phyloP scores from a whole-genome alignment of 2,113 vertebrate genomes.

The Triplophysa rosa region DNA sequence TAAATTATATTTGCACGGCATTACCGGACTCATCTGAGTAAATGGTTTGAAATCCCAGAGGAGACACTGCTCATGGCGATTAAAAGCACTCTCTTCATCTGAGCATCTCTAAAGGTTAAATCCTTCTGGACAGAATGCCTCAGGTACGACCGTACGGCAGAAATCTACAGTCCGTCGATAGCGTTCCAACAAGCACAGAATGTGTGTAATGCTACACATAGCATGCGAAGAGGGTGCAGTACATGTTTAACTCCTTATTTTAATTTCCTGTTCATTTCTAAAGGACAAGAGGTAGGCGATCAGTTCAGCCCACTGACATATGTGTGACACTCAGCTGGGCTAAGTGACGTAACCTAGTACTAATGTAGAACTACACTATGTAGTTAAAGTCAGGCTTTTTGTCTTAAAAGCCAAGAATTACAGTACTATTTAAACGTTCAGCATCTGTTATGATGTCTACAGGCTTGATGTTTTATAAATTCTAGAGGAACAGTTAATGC shows the following conservation, averaged over 20 bases:
- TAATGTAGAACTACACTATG: conserved; percentile 47
- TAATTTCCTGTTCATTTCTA: conserved; percentile 48
- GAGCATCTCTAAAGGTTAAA: conserved; percentile 46
- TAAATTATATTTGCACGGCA: conserved; percentile 79
- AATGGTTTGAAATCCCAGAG: conserved; percentile 76
- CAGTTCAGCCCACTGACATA: conserved; percentile 38
- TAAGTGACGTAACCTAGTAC: conserved; percentile 55
- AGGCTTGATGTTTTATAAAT: conserved; percentile 12
- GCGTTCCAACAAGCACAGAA: conserved; percentile 4
- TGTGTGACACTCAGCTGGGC: conserved; percentile 44
- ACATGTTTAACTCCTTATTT: conserved; percentile 36
- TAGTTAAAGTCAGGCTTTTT: conserved; percentile 46
- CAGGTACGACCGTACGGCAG: background rate
- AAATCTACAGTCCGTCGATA: conserved; percentile 11
- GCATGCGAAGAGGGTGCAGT: conserved; percentile 4
- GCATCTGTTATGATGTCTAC: conserved; percentile 30
- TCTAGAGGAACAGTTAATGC: background rate
- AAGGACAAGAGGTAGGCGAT: conserved; percentile 46
- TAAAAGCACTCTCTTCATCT: conserved; percentile 49
- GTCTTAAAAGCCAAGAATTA: conserved; percentile 46
- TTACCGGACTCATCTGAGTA: conserved; percentile 78
- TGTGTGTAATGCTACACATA: conserved; percentile 15
- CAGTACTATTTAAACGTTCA: conserved; percentile 35
- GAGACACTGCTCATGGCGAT: conserved; percentile 67
- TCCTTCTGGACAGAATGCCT: conserved; percentile 38